Conservation (phyloP, 2,888 invertebrate species). For the Linhomoeus sp. region DNA sequence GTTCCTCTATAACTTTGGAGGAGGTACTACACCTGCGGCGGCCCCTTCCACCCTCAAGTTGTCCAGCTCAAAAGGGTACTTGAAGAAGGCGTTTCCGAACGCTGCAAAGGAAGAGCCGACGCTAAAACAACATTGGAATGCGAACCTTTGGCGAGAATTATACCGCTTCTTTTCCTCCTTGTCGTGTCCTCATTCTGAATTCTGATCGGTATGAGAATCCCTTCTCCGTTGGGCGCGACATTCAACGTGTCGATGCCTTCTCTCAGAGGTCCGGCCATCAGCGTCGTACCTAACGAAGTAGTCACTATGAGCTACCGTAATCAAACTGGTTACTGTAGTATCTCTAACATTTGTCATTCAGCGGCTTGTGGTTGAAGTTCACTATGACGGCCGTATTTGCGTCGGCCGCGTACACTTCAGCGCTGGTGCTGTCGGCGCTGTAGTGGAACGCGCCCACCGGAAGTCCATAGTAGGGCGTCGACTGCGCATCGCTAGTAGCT, state of each 20-base stretch:
- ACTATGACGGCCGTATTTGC: conserved; percentile 12
- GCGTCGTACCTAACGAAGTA: neutral
- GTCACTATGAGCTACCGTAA: no score
- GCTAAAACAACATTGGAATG: no score
- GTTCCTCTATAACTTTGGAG: no score
- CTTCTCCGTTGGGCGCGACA: neutral
- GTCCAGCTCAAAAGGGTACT: neutral
- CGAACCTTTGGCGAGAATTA: no score
- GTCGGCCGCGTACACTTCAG: conserved; percentile 14
- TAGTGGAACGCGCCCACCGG: conserved; percentile 15
- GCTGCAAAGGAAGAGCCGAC: no score
- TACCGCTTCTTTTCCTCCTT: no score
- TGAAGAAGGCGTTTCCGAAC: neutral
- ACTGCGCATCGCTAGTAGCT: no score
- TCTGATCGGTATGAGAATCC: neutral
- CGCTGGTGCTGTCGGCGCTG: conserved; percentile 11
- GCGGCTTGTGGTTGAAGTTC: conserved; percentile 12
- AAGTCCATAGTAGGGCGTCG: conserved; percentile 11
- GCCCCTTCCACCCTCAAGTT: neutral
- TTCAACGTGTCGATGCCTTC: neutral
- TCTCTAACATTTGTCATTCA: neutral
- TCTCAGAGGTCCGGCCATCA: conserved; percentile 11
- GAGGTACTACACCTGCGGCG: neutral
- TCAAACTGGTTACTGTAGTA: neutral
- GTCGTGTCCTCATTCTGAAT: neutral